Percentiles rank a stretch among this genome's conserved stretches.
phyloP scores from a whole-genome alignment of 2,797 vertebrate genomes.

The Phyllotis vaccarum region DNA sequence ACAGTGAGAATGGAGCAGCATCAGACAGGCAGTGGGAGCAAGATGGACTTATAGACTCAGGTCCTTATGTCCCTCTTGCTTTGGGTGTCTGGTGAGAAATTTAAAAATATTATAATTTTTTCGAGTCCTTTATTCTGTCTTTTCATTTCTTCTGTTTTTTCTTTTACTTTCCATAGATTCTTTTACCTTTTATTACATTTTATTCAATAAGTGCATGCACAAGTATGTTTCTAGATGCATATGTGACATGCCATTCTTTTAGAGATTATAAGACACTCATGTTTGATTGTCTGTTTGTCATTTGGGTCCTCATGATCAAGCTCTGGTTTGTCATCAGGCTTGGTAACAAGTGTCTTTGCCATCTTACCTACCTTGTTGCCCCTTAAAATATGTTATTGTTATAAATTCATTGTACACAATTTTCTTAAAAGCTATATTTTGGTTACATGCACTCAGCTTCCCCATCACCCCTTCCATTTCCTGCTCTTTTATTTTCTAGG shows the following conservation, averaged over 20 bases:
- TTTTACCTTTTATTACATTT: background rate
- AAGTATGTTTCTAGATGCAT: background rate
- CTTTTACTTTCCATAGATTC: background rate
- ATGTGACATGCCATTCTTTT: background rate
- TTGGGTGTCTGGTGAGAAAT: no score
- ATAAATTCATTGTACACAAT: background rate
- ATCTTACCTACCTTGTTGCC: background rate
- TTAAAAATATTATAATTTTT: no score
- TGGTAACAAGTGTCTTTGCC: background rate
- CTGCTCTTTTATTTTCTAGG: no score
- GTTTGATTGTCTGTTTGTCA: background rate
- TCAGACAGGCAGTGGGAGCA: no score
- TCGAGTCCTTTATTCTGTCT: no score
- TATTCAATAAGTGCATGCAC: background rate
- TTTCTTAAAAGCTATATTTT: background rate
- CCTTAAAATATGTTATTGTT: background rate
- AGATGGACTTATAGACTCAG: no score
- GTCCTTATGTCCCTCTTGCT: no score
- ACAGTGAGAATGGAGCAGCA: no score
- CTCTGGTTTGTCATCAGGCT: background rate
- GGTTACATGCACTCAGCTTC: fast-evolving
- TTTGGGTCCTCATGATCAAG: background rate
- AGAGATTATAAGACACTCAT: background rate
- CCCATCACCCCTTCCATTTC: background rate
- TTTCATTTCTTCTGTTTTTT: background rate